These are phyloP conservation scores for Acrocephalus kingi DNA, from an alignment of 2,113 vertebrate species.

Conservation along the genomic window DNA sequence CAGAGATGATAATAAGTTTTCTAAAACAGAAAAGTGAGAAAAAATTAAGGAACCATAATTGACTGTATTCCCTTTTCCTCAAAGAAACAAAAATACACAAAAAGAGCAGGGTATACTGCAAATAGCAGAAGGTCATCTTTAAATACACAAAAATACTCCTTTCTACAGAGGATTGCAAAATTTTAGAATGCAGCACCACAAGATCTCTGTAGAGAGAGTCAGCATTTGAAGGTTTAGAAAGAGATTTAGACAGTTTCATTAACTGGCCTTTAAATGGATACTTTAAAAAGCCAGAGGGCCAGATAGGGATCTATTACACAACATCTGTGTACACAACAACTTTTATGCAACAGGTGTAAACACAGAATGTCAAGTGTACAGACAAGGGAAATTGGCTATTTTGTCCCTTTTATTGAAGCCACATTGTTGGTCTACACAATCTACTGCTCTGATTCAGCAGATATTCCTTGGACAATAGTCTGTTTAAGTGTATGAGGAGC, in stretches of 20 bases:
- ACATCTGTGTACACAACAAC: background rate
- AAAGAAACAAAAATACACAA: background rate
- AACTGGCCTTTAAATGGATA: background rate
- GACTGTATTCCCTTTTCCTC: background rate
- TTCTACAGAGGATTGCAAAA: background rate
- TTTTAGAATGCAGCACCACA: background rate
- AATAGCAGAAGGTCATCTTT: background rate
- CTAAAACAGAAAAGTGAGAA: background rate
- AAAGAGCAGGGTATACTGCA: background rate
- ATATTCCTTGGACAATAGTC: background rate
- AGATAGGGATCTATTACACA: background rate
- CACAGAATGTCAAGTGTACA: background rate
- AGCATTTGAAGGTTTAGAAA: background rate
- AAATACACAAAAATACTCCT: background rate
- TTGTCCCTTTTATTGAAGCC: background rate
- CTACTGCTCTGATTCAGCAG: background rate
- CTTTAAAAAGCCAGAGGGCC: rapidly evolving
- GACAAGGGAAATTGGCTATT: background rate
- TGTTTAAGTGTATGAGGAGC: background rate
- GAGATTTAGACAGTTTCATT: background rate
- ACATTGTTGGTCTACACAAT: background rate
- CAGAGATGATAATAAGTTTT: background rate
- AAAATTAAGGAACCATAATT: background rate
- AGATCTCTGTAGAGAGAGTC: background rate
- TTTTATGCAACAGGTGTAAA: background rate